These are phyloP conservation scores for Umimayanthus kanabou DNA, from an alignment of 92 coral and sea anemone genomes.

Conservation along the genomic window DNA sequence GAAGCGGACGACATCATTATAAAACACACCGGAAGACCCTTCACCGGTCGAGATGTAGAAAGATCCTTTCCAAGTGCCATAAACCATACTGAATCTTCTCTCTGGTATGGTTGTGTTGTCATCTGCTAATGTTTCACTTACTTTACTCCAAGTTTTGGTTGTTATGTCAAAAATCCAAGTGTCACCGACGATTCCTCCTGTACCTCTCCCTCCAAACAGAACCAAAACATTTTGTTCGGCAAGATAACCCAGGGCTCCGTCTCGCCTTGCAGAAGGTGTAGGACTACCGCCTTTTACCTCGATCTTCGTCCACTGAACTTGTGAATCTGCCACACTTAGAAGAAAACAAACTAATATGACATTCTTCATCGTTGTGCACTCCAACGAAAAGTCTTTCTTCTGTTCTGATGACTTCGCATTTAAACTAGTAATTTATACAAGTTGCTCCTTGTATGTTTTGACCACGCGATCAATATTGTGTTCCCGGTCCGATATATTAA, in stretches of 20 bases:
- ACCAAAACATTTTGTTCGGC: conserved; percentile 45
- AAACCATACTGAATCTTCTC: conserved; percentile 89
- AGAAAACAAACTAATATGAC: no score
- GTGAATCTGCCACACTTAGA: no score
- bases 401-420: not conserved
- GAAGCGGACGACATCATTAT: conserved; percentile 71
- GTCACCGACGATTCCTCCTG: conserved; percentile 44
- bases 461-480: conserved; percentile 19
- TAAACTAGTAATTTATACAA: not conserved
- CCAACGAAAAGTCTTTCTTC: not conserved
- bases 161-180: conserved; percentile 75
- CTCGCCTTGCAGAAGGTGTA: conserved; percentile 72
- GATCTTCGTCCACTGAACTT: conserved; percentile 31
- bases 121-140: conserved; percentile 30
- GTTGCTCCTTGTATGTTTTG: not conserved
- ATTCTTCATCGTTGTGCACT: not conserved
- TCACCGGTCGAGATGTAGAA: conserved; percentile 91
- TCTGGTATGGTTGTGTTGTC: conserved; percentile 56
- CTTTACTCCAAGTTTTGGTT: conserved; percentile 58
- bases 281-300: not conserved
- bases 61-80: conserved; percentile 55
- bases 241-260: conserved; percentile 76
- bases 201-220: conserved; percentile 74
- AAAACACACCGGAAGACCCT: conserved; percentile 50
- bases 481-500: not conserved